phyloP scores from a whole-genome alignment of 1,140 invertebrate genomes.

The Euura saliciscinereae region DNA sequence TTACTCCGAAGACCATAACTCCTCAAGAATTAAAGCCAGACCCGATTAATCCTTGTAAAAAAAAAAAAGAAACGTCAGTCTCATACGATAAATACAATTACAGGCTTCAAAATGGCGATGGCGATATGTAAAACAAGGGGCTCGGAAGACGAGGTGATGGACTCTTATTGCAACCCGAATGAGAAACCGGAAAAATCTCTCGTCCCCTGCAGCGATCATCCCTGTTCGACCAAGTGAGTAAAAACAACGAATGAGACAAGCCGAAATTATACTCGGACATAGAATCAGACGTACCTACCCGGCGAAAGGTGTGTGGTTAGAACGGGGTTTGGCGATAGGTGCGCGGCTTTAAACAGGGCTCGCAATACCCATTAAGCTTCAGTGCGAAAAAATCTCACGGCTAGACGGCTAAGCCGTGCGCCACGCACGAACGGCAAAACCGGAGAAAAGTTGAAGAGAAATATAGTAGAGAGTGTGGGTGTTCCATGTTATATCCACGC shows the following conservation, averaged over 20 bases:
- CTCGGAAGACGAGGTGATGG: slow-evolving; percentile 75
- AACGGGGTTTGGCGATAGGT: neutral
- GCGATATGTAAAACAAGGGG: slow-evolving; percentile 77
- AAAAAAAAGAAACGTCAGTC: slow-evolving; percentile 16
- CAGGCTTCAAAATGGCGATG: slow-evolving; percentile 85
- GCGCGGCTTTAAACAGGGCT: neutral
- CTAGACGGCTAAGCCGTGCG: neutral
- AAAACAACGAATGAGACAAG: neutral
- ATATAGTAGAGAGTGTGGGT: neutral
- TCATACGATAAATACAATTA: slow-evolving; percentile 33
- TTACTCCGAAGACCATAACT: no score
- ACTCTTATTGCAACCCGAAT: slow-evolving; percentile 77
- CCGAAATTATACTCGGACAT: neutral
- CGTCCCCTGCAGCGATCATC: slow-evolving; percentile 82
- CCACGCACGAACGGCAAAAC: neutral
- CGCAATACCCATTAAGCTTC: neutral
- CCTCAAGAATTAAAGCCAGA: no score
- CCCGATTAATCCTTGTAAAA: neutral
- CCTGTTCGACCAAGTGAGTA: slow-evolving; percentile 86
- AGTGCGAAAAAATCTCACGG: neutral
- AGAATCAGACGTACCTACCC: neutral
- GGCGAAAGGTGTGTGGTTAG: neutral
- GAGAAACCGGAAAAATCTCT: slow-evolving; percentile 76
- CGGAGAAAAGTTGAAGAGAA: neutral
- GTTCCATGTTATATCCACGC: no score